Percentiles rank a stretch among this genome's conserved stretches.
Conservation (phyloP, 2,113 vertebrate species). For the Notechis scutatus region DNA sequence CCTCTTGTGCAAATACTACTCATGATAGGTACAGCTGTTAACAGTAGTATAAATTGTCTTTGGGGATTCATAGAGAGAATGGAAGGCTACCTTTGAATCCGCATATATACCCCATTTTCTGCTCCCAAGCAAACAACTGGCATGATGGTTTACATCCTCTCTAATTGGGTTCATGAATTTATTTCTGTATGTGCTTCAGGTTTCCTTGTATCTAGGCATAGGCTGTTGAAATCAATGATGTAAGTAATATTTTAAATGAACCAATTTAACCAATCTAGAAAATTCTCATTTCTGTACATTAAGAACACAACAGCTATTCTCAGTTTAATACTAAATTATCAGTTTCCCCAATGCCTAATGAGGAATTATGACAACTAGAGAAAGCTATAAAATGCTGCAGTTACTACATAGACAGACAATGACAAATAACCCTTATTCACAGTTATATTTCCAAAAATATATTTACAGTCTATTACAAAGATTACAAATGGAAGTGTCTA, state of each 20-base stretch:
- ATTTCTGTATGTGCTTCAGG: not conserved
- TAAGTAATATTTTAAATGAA: conserved; percentile 24
- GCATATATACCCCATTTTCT: not conserved
- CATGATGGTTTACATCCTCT: not conserved
- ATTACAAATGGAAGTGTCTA: conserved; percentile 98
- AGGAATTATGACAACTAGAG: conserved; percentile 67
- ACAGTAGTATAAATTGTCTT: not conserved
- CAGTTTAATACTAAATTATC: conserved; percentile 69
- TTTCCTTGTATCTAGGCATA: not conserved
- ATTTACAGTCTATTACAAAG: conserved; percentile 99
- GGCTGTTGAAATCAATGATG: not conserved
- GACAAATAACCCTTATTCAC: conserved; percentile 86
- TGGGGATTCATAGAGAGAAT: not conserved
- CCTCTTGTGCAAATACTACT: not conserved
- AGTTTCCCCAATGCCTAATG: conserved; percentile 68
- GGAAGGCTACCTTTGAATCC: not conserved
- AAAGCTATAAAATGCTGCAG: conserved; percentile 74
- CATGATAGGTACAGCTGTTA: not conserved
- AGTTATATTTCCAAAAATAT: conserved; percentile 99
- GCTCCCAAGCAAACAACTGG: not conserved
- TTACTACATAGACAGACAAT: conserved; percentile 77
- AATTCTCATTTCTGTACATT: conserved; percentile 57
- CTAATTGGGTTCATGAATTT: not conserved
- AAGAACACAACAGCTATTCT: conserved; percentile 68
- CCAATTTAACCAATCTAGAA: conserved; percentile 45